These are phyloP conservation scores for Pseudoatta argentina DNA, from an alignment of 1,140 invertebrate genomes.

Conservation along the genomic window DNA sequence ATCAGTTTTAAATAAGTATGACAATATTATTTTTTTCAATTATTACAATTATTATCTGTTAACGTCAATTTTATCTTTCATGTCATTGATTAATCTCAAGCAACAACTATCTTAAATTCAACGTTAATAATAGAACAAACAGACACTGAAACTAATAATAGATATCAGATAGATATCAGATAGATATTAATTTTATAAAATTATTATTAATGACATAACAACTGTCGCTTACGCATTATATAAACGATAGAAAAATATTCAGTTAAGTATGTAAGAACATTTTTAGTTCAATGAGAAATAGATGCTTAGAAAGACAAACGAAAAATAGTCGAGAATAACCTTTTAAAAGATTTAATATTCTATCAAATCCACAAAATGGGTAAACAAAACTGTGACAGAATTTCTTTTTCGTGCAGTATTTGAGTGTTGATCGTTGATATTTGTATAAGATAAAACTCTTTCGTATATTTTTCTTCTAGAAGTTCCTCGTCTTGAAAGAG, in stretches of 20 bases:
- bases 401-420: conserved; percentile 26
- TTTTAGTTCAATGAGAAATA: conserved; percentile 12
- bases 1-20: not conserved
- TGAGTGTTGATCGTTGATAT: conserved; percentile 45
- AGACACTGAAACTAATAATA: not conserved
- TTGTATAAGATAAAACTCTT: conserved; percentile 49
- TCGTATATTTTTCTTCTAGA: conserved; percentile 10
- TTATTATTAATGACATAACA: not conserved
- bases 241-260: not conserved
- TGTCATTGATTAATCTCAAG: not conserved
- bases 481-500: not conserved
- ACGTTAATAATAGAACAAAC: not conserved
- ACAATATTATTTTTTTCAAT: not conserved
- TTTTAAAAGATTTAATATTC: conserved; percentile 43
- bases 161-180: not conserved
- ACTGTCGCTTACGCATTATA: not conserved
- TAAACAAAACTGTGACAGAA: conserved; percentile 26
- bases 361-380: conserved; percentile 19
- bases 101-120: not conserved
- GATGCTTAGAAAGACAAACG: not conserved
- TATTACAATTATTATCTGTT: not conserved
- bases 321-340: not conserved
- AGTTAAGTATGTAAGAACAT: not conserved
- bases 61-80: not conserved
- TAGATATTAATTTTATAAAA: not conserved